Evolutionary conservation across 2,888 invertebrate species (phyloP).

Genomic region (Podabrus alpinus): DNA sequence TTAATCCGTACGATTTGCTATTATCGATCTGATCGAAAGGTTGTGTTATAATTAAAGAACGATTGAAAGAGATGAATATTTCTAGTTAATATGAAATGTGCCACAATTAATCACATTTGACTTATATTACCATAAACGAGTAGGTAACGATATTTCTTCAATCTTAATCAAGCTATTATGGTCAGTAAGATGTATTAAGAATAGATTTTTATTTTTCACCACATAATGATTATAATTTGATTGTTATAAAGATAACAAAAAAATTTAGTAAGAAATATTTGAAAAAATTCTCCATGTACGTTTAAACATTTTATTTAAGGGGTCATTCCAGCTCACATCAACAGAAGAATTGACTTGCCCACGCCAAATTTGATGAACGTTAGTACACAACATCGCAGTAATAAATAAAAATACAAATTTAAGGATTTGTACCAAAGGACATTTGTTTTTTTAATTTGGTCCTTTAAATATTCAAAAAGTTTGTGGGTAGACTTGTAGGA

Average conservation of each 20-base stretch:
- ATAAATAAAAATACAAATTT: too few relatives aligned
- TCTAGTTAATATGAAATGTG: background rate
- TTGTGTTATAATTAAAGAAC: background rate
- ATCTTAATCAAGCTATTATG: background rate
- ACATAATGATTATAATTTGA: background rate
- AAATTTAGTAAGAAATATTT: background rate
- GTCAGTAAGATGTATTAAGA: background rate
- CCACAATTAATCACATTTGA: background rate
- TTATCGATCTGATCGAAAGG: background rate
- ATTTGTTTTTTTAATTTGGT: too few relatives aligned
- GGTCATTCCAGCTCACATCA: too few relatives aligned
- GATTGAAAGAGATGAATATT: background rate
- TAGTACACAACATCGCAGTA: too few relatives aligned
- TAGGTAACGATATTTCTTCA: background rate
- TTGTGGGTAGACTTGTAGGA: too few relatives aligned
- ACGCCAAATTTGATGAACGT: too few relatives aligned
- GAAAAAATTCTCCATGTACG: too few relatives aligned
- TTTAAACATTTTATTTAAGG: too few relatives aligned
- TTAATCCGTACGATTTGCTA: background rate
- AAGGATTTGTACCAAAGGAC: too few relatives aligned
- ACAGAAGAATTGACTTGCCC: too few relatives aligned
- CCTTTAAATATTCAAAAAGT: too few relatives aligned
- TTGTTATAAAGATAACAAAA: background rate
- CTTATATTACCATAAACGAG: background rate
- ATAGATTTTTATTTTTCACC: background rate